Conservation (phyloP, 2,113 vertebrate species). For the Thamnophis sirtalis region DNA sequence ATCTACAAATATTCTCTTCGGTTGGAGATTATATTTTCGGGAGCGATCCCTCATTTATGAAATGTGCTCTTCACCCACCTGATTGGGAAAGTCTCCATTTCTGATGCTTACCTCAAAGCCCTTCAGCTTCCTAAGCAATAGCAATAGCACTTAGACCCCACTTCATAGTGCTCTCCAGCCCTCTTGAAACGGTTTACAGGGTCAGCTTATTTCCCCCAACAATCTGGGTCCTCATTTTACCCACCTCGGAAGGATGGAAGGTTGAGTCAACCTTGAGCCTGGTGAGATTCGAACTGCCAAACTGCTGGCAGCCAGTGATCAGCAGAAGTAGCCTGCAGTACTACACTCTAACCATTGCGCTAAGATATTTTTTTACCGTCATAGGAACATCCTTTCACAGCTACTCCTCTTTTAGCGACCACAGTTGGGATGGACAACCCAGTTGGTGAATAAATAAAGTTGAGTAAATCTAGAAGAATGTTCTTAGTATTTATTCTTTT, state of each 20-base stretch:
- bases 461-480: background rate
- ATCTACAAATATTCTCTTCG: background rate
- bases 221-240: too few relatives aligned
- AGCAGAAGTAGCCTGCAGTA: too few relatives aligned
- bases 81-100: background rate
- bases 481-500: background rate
- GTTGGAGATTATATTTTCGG: background rate
- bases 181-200: too few relatives aligned
- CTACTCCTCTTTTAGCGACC: background rate
- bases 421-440: background rate
- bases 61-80: background rate
- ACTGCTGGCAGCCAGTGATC: too few relatives aligned
- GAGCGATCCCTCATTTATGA: background rate
- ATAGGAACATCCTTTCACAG: background rate
- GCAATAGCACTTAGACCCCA: too few relatives aligned
- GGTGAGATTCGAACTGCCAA: too few relatives aligned
- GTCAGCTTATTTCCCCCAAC: too few relatives aligned
- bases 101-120: background rate
- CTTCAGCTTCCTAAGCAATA: background rate
- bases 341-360: too few relatives aligned
- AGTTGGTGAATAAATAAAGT: background rate
- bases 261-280: too few relatives aligned
- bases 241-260: too few relatives aligned
- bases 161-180: too few relatives aligned
- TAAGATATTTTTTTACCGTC: background rate